Base-by-base conservation (phyloP, 2,888 invertebrate species). In the Cephus spinipes region DNA sequence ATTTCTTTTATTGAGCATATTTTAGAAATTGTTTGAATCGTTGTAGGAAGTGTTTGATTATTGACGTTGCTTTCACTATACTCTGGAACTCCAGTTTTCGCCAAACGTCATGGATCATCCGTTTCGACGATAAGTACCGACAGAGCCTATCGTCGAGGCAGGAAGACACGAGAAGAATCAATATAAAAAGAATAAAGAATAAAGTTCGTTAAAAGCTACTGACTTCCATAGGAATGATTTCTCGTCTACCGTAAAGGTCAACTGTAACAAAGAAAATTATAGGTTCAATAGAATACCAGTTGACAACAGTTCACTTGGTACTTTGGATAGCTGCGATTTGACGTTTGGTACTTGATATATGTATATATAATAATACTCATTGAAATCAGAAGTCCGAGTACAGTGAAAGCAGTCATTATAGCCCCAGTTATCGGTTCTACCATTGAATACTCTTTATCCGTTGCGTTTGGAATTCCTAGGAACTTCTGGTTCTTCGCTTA, bases 1-100 rank as follows among this genome's bases (percentile, higher is more conserved):
- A 87, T 86, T 85, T 85, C 85, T 83, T 84, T 88, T 87, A 89
- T 90, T 90, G 89, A 90, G 90, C 89, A 89, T 87, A 88, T 89
- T 90, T 90, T 90, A 90, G 89, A 90, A 90, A 90, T 89, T 87
- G 87, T 90, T 89, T 83, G 86, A 89, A 86, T 90, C 89, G 90
- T 90, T 90, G 89, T 89, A 89, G 89, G 89, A 90, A 90, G 90
- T 90, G 81, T 87, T 87, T 85, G 85, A 89, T 90, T 86, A 89
- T 89, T 87, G 87, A 89, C 86, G 83, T 85, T 85, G 87, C 89
- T 88, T 86, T 83, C 76, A 89, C 89, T 89, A 88, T 90, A 90
- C 89, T 88, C 88, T 83, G 86, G 83, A 83, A 83, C 12, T 79
- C 84, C 83, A 85, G 83, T 32, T 80, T 73, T 79, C 73, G 73